These are phyloP conservation scores for Botrylloides violaceus DNA, from an alignment of 23 tunicate species.

Conservation along the genomic window DNA sequence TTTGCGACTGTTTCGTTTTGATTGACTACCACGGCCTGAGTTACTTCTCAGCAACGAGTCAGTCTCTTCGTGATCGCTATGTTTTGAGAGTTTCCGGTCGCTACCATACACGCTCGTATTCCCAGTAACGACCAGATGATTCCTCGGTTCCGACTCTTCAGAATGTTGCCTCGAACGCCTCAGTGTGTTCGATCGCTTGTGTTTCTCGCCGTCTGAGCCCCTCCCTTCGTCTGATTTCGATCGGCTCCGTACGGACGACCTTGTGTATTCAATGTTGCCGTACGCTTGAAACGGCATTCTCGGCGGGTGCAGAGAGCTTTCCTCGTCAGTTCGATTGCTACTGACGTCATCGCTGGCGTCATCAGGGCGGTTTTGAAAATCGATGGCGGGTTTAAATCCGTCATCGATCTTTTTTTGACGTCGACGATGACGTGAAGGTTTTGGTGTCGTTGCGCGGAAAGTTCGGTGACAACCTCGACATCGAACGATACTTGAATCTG, in stretches of 20 bases:
- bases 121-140: background rate
- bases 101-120: too few species aligned
- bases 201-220: too few species aligned
- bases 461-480: background rate
- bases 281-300: background rate
- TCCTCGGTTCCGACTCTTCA: background rate
- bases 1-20: background rate
- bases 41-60: background rate
- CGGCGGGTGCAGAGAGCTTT: background rate
- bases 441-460: background rate
- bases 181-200: too few species aligned
- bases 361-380: conserved; percentile 16
- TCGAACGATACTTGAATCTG: background rate
- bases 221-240: background rate
- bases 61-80: background rate
- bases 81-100: background rate
- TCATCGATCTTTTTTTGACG: conserved; percentile 5
- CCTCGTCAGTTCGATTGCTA: background rate
- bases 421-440: background rate
- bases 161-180: background rate
- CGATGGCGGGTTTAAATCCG: conserved; percentile 14
- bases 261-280: conserved; percentile 17
- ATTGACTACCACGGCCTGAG: background rate
- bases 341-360: background rate
- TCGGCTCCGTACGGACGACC: conserved; percentile 10